phyloP scores from a whole-genome alignment of 2,888 invertebrate genomes.

The Cepaea hortensis region DNA sequence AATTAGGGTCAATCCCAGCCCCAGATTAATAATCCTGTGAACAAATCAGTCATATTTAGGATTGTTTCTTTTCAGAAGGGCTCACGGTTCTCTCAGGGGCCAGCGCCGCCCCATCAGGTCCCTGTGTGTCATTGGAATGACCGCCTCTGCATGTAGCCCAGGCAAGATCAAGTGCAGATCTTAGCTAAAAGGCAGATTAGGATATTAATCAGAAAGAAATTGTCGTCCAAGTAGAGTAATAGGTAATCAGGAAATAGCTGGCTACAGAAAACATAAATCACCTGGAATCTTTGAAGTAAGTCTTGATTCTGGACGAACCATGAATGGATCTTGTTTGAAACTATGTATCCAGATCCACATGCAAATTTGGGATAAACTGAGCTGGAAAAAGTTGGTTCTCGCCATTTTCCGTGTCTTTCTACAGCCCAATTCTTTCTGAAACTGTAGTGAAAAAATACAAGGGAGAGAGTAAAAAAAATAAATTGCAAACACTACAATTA shows the following conservation, averaged over 20 bases:
- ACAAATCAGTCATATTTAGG: too few relatives aligned
- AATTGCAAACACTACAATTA: background rate
- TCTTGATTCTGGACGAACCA: constrained; percentile 69
- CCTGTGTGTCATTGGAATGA: too few relatives aligned
- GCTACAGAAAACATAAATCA: constrained; percentile 4
- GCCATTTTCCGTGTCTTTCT: constrained; percentile 75
- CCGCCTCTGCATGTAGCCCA: too few relatives aligned
- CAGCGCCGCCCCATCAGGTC: too few relatives aligned
- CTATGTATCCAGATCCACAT: constrained; percentile 74
- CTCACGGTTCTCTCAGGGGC: too few relatives aligned
- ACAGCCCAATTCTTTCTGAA: constrained; percentile 74
- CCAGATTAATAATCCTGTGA: too few relatives aligned
- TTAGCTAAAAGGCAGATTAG: too few relatives aligned
- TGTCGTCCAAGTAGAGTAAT: too few relatives aligned
- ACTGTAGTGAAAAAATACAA: constrained; percentile 51
- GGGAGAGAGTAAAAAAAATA: background rate
- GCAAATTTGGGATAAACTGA: constrained; percentile 74
- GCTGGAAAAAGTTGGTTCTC: constrained; percentile 67
- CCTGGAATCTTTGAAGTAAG: constrained; percentile 59
- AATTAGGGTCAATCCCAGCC: too few relatives aligned
- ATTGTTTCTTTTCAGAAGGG: too few relatives aligned
- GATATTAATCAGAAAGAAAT: too few relatives aligned
- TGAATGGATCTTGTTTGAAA: constrained; percentile 66
- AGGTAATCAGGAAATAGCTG: background rate
- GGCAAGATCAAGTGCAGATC: too few relatives aligned